Evolutionary conservation across 2,888 invertebrate genomes (phyloP), one percentile per base, ranked within the genome.

Genomic region (Cryptus armator): DNA sequence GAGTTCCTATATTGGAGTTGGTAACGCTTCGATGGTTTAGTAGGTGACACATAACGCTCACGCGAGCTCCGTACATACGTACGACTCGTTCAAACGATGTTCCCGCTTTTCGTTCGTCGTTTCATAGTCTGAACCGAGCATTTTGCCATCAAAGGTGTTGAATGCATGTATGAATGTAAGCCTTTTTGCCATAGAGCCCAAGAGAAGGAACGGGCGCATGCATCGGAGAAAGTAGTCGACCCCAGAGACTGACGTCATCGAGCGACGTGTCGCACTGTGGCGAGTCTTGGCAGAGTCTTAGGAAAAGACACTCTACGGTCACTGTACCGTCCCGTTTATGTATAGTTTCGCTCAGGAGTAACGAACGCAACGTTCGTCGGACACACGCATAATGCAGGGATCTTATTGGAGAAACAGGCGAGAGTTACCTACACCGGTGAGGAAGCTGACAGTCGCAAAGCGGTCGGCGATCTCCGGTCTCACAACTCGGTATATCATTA

Each of bases 401-500:
- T 56, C 56, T 10, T 19, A 24, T 56, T 19, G 24, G 29, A 12
- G 59, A 59, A 59, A 32, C 29, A 32, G 32, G 6, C 32, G 59
- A 59, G 59, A 59, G 10, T 53, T 53, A 10, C 0, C 10, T 12
- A 24, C 1, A 14, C 59, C 29, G 24, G 10, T 29, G 24, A 85
- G 85, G 89, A 91, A 90, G 80, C 79, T 85, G 85, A 84, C 83
- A 87, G 89, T 87, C 43, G 77, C 81, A 81, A 84, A 86, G 76
- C 85, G 87, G 87, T 89, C 83, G 82, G 86, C 86, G 77, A 78
- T 81, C 51, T 53, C 68, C 72, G 43, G 64, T 51, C 72, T 72
- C 48, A 48, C 24, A 74, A 46, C 82, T 85, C 86, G 71, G 85
- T 75, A 88, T 86, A 80, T 88, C 89, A 90, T 91, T 90, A 91